Base-by-base conservation (phyloP, 2,113 vertebrate genomes). In the Hypanus sabinus region DNA sequence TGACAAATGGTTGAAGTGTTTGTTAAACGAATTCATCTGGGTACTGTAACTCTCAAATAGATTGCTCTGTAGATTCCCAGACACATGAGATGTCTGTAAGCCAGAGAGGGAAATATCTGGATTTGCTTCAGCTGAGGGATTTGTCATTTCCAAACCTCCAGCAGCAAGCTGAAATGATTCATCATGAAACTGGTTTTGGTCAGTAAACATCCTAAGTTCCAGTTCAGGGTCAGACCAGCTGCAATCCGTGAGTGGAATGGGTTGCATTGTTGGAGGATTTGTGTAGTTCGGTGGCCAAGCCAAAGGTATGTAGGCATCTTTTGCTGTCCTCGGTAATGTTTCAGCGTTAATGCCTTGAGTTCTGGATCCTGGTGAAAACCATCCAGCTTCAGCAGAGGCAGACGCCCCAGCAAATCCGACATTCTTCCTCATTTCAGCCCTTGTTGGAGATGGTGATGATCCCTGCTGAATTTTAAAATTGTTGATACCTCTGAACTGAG, bases 321-420 rank as follows among this genome's bases (percentile, higher is more conserved):
- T 92, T 22, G 38, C 91, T 73, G 38, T 14, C 71, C 68, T 55
- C 38, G 70, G 33, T 38, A 36, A 71, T 38, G 22, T 27, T 27
- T 73, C 33, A 14, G 36, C 91, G 24, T 93, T 70, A 55, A 75
- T 36, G 46, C 91, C 20, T 14, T 0, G 46, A 93, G 38, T 24
- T 65, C 38, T 93, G 36, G 70, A 30, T 55, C 36, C 36, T 73
- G 70, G 91, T 73, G 24, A 75, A 93, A 55, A 46, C 91, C 91
- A 93, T 33, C 36, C 70, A 93, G 11, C 12, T 55, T 93, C 68
- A 4, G 36, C 18, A 24, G 65, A 16, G 36, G 62, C 68, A 92
- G 90, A 71, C 10, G 11, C 71, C 46, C 90, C 90, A 92, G 33
- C 90, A 92, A 92, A 71, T 73, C 11, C 70, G 46, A 93, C 70